phyloP scores from a whole-genome alignment of 2,113 vertebrate species.

The Clupea harengus region DNA sequence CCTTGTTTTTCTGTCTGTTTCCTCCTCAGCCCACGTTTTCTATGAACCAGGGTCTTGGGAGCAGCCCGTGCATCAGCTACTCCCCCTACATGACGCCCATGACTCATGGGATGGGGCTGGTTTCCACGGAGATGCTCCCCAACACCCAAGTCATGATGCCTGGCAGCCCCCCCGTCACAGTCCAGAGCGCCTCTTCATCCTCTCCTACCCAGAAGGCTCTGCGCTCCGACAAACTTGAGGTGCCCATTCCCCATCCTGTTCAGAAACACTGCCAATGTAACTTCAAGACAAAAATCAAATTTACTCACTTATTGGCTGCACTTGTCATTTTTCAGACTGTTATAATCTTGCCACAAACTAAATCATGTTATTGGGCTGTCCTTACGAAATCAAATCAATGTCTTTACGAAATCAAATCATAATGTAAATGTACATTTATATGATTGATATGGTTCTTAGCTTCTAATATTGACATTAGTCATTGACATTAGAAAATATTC shows the following conservation, averaged over 20 bases:
- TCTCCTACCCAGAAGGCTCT: slow-evolving; percentile 90
- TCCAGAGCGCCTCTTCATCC: slow-evolving; percentile 81
- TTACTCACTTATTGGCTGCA: neutral
- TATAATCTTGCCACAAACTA: neutral
- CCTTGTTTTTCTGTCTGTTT: neutral
- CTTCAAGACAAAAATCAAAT: neutral
- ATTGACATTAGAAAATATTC: too few species aligned
- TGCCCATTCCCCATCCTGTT: slow-evolving; percentile 57
- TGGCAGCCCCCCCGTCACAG: slow-evolving; percentile 83
- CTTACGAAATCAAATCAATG: neutral
- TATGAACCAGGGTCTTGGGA: slow-evolving; percentile 82
- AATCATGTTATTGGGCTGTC: neutral
- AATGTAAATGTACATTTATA: neutral
- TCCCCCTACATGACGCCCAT: slow-evolving; percentile 87
- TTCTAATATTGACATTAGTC: too few species aligned
- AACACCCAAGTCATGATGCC: slow-evolving; percentile 83
- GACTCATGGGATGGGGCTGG: slow-evolving; percentile 87
- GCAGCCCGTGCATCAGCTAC: slow-evolving; percentile 87
- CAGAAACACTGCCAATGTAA: neutral
- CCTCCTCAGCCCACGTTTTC: slow-evolving; percentile 76
- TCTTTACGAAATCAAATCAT: neutral
- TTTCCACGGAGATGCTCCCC: slow-evolving; percentile 88
- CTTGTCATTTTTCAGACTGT: neutral
- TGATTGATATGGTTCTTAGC: neutral
- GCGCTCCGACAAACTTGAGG: slow-evolving; percentile 94